Percentiles rank a stretch among this genome's conserved stretches.
Conservation (phyloP, 2,113 vertebrate species). For the Setophaga kirtlandii region DNA sequence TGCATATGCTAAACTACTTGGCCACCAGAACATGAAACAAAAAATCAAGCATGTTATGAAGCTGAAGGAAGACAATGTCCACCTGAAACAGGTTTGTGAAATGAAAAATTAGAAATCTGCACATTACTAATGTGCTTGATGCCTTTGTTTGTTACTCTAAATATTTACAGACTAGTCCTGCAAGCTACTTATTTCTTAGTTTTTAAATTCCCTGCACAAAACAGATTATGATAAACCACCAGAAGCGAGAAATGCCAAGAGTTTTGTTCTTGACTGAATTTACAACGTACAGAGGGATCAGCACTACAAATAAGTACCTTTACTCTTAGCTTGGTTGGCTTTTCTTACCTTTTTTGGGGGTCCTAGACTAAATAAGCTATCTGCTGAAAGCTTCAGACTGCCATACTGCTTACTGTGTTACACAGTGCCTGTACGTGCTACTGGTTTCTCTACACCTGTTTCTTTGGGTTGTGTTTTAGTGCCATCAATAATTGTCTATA, state of each 20-base stretch:
- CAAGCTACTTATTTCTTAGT: background rate
- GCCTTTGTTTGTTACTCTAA: background rate
- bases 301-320: background rate
- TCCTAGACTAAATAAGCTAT: background rate
- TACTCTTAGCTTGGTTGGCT: background rate
- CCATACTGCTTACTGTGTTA: background rate
- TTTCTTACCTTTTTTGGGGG: background rate
- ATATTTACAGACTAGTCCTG: background rate
- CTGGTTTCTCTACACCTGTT: background rate
- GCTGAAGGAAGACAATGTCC: slow-evolving; percentile 89
- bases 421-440: background rate
- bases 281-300: background rate
- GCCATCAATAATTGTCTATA: fast-evolving
- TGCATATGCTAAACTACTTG: slow-evolving; percentile 89
- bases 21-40: slow-evolving; percentile 96
- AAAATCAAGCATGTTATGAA: slow-evolving; percentile 97
- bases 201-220: background rate
- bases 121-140: background rate
- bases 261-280: background rate
- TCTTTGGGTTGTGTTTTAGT: background rate
- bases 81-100: slow-evolving; percentile 86
- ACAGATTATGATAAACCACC: background rate
- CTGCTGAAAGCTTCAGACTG: background rate
- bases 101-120: background rate
- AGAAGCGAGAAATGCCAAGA: background rate